A percentile compares a stretch with the other conserved stretches of the same genome.
These are phyloP conservation scores for Stictocephala bisonia DNA, from an alignment of 2,888 invertebrate species.

Conservation along the genomic window DNA sequence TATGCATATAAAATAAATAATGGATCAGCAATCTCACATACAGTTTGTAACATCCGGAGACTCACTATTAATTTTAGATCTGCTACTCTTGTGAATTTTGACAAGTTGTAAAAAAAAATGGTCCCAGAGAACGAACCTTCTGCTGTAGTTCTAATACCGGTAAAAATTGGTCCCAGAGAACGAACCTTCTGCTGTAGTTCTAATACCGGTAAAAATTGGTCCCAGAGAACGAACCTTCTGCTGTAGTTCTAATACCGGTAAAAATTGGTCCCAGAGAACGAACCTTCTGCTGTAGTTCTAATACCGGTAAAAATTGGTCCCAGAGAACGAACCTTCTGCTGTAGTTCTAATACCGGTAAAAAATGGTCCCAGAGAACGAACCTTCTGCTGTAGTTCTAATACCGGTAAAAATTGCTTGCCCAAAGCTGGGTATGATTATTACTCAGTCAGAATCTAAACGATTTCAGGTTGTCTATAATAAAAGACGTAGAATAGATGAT, in stretches of 20 bases:
- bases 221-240: not conserved
- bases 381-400: not conserved
- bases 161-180: not conserved
- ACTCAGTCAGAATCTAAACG: not conserved
- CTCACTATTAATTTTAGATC: not conserved
- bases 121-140: not conserved
- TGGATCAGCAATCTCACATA: not conserved
- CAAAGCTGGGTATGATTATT: not conserved
- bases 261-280: not conserved
- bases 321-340: not conserved
- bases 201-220: not conserved
- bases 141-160: not conserved
- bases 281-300: too few species aligned
- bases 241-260: not conserved
- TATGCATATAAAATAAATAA: not conserved
- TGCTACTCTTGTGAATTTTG: not conserved
- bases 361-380: not conserved
- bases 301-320: not conserved
- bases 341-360: not conserved
- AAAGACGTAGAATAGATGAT: conserved; percentile 10
- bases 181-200: too few species aligned
- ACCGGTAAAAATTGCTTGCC: not conserved
- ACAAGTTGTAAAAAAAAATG: not conserved
- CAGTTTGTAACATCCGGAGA: not conserved
- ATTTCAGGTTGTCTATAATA: not conserved